phyloP scores from a whole-genome alignment of 2,113 vertebrate species.

The Tyto alba region DNA sequence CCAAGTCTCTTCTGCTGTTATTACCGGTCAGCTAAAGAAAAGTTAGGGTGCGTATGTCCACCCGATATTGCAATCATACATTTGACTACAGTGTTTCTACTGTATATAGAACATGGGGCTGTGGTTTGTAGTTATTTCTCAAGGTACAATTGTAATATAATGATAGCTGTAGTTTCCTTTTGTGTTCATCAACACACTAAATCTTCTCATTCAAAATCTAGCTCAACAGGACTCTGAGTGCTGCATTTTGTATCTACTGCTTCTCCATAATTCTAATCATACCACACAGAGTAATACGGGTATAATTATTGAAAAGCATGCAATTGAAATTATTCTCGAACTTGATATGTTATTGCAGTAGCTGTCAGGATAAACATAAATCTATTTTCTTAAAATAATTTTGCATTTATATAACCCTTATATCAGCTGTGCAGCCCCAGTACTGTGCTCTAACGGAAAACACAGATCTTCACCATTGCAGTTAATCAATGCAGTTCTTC shows the following conservation, averaged over 20 bases:
- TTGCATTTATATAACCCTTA: not conserved
- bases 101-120: not conserved
- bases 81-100: not conserved
- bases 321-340: not conserved
- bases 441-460: not conserved
- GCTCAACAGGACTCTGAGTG: not conserved
- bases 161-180: not conserved
- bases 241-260: not conserved
- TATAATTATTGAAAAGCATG: not conserved
- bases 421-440: not conserved
- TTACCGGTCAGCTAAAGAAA: not conserved
- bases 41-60: not conserved
- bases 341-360: not conserved
- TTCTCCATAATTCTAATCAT: not conserved
- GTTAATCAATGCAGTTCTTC: not conserved
- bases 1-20: not conserved
- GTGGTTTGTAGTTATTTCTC: not conserved
- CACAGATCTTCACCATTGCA: not conserved
- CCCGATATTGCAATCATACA: not conserved
- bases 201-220: not conserved
- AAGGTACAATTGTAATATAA: not conserved
- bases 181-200: not conserved
- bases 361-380: not conserved
- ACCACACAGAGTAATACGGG: not conserved
- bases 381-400: conserved; percentile 8